Evolutionary conservation across 1,140 invertebrate genomes (phyloP).

Genomic region (Chlorops oryzae): DNA sequence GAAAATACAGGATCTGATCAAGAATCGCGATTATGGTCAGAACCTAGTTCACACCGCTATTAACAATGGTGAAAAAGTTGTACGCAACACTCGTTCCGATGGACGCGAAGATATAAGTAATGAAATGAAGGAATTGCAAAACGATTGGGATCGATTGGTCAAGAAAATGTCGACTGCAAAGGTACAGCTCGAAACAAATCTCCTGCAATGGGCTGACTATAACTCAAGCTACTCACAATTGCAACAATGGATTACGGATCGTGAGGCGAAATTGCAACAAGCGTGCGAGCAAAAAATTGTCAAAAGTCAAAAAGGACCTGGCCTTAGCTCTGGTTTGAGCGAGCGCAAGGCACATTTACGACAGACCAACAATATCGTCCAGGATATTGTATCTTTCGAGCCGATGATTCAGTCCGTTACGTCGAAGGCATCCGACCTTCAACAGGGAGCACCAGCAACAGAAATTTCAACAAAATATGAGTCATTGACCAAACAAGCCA

Average conservation of each 20-base stretch:
- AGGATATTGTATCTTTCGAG: slow-evolving; percentile 90
- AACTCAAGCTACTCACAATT: slow-evolving; percentile 85
- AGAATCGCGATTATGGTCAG: slow-evolving; percentile 84
- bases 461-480: slow-evolving; percentile 88
- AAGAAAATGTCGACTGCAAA: slow-evolving; percentile 89
- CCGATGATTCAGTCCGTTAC: slow-evolving; percentile 92
- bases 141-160: slow-evolving; percentile 85
- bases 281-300: slow-evolving; percentile 81
- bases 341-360: slow-evolving; percentile 83
- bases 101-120: slow-evolving; percentile 81
- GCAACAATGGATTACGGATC: slow-evolving; percentile 91
- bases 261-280: slow-evolving; percentile 90
- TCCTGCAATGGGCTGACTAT: slow-evolving; percentile 94
- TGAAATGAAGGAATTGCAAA: slow-evolving; percentile 85
- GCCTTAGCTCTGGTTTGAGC: slow-evolving; percentile 67
- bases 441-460: slow-evolving; percentile 76
- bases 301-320: slow-evolving; percentile 67
- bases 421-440: slow-evolving; percentile 82
- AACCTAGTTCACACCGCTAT: slow-evolving; percentile 82
- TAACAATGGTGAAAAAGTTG: slow-evolving; percentile 87
- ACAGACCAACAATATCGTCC: slow-evolving; percentile 87
- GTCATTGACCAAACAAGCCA: slow-evolving; percentile 80
- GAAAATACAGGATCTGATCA: slow-evolving; percentile 74
- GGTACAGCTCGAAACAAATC: slow-evolving; percentile 83
- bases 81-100: slow-evolving; percentile 79